Evolutionary conservation across 1,140 invertebrate genomes (phyloP).

Genomic region (Heliconius nattereri): DNA sequence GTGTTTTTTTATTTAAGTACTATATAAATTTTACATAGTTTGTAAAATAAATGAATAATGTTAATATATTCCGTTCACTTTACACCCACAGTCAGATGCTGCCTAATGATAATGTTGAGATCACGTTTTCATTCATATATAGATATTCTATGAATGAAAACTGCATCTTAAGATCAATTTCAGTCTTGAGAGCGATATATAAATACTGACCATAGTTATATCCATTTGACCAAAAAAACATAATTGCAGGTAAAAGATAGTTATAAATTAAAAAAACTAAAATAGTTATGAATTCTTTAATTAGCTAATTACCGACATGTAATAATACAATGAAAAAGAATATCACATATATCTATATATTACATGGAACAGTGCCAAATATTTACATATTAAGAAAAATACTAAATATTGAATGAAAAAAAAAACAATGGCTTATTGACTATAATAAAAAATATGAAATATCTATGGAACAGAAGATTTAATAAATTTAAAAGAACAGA

Average conservation of each 20-base stretch:
- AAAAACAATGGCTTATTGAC: background rate
- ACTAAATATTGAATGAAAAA: background rate
- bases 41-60: background rate
- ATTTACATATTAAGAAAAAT: slow-evolving; percentile 15
- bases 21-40: background rate
- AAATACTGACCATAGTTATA: background rate
- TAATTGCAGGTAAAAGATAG: too few species aligned
- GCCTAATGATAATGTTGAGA: too few species aligned
- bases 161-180: too few species aligned
- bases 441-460: too few species aligned
- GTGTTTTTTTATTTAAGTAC: background rate
- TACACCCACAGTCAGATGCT: background rate
- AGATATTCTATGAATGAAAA: too few species aligned
- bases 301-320: slow-evolving; percentile 25
- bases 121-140: too few species aligned
- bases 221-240: too few species aligned
- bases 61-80: background rate
- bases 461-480: too few species aligned
- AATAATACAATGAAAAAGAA: slow-evolving; percentile 47
- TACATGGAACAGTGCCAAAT: slow-evolving; percentile 21
- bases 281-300: slow-evolving; percentile 29
- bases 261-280: slow-evolving; percentile 15
- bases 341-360: slow-evolving; percentile 27
- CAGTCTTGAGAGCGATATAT: too few species aligned
- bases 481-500: too few species aligned